These are phyloP conservation scores for Cancer borealis DNA, from an alignment of 2,888 invertebrate genomes.

Conservation along the genomic window DNA sequence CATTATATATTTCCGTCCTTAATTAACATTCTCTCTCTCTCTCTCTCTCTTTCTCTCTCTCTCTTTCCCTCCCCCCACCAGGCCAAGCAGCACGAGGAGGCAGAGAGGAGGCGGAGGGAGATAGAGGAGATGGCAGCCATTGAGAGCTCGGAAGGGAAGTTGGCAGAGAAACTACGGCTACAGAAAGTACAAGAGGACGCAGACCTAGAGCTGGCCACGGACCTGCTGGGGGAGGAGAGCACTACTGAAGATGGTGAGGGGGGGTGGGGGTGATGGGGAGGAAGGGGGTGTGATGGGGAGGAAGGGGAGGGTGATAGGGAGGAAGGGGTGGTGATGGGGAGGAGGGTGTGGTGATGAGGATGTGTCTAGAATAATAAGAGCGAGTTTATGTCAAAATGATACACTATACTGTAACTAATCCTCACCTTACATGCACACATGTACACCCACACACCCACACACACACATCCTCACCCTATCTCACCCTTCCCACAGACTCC, in stretches of 20 bases:
- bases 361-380: too few species aligned
- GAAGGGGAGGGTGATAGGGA: neutral
- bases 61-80: neutral
- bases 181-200: conserved; percentile 77
- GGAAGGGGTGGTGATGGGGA: neutral
- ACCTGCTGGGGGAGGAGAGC: conserved; percentile 64
- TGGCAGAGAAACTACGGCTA: conserved; percentile 73
- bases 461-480: neutral
- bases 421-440: too few species aligned
- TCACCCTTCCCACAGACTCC: conserved; percentile 33
- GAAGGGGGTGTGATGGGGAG: neutral
- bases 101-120: neutral
- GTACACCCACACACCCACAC: too few species aligned
- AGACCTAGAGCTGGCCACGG: conserved; percentile 76
- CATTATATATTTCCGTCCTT: neutral
- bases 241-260: conserved; percentile 50
- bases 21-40: neutral
- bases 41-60: neutral
- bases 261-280: neutral
- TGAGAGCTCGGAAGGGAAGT: conserved; percentile 51
- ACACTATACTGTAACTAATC: too few species aligned
- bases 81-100: neutral
- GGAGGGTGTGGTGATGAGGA: neutral
- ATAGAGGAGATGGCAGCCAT: neutral
- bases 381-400: too few species aligned